Evolutionary conservation across 2,888 invertebrate genomes (phyloP).

Genomic region (Ormia ochracea): DNA sequence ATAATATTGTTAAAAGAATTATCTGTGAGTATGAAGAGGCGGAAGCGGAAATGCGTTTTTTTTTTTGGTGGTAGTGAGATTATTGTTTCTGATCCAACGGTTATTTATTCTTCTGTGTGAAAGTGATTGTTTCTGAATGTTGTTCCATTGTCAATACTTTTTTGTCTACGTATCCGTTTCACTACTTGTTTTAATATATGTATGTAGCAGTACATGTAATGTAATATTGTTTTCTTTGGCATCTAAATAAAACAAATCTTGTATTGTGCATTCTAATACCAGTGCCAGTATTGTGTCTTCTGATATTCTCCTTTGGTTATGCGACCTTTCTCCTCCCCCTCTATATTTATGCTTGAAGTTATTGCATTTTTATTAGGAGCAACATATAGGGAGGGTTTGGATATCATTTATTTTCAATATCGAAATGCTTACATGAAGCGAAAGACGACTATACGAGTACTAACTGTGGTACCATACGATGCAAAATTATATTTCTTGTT

Average conservation of each 20-base stretch:
- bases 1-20: not conserved
- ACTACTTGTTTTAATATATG: not conserved
- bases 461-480: not conserved
- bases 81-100: conserved; percentile 14
- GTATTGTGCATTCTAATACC: conserved; percentile 43
- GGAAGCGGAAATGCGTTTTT: conserved; percentile 70
- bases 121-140: not conserved
- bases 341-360: conserved; percentile 17
- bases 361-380: conserved; percentile 49
- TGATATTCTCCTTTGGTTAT: not conserved
- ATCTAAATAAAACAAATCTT: conserved; percentile 53
- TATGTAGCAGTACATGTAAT: conserved; percentile 34
- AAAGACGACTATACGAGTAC: conserved; percentile 4
- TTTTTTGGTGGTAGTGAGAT: conserved; percentile 47
- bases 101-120: not conserved
- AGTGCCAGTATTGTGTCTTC: conserved; percentile 33
- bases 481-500: not conserved
- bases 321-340: not conserved
- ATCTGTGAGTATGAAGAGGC: conserved; percentile 4
- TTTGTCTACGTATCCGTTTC: conserved; percentile 38
- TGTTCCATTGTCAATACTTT: conserved; percentile 56
- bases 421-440: conserved; percentile 13
- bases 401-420: conserved; percentile 51
- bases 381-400: conserved; percentile 30
- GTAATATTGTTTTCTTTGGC: conserved; percentile 58